phyloP scores from a whole-genome alignment of 2,888 invertebrate species.

The Drosophila anomalata region DNA sequence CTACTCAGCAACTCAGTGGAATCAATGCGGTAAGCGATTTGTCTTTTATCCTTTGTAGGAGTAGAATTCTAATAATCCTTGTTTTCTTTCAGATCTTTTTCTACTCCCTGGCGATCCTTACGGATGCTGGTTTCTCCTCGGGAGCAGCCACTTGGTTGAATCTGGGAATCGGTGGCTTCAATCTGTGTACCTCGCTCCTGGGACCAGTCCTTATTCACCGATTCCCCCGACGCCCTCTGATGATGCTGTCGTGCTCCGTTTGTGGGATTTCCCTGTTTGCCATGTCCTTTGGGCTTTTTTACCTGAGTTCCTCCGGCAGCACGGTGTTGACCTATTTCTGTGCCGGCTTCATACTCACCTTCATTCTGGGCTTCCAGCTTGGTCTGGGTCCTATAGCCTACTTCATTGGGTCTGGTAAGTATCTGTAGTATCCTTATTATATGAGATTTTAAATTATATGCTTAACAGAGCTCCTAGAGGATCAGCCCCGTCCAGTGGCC shows the following conservation, averaged over 20 bases:
- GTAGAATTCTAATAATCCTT: neutral
- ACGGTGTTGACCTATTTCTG: slow-evolving; percentile 87
- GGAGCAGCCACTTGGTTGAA: slow-evolving; percentile 88
- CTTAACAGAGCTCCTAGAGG: slow-evolving; percentile 89
- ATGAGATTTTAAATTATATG: neutral
- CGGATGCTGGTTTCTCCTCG: slow-evolving; percentile 87
- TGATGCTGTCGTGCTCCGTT: slow-evolving; percentile 86
- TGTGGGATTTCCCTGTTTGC: slow-evolving; percentile 86
- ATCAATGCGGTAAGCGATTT: slow-evolving; percentile 90
- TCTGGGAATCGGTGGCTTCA: slow-evolving; percentile 89
- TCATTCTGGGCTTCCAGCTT: slow-evolving; percentile 91
- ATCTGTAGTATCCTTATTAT: neutral
- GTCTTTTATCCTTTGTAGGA: too few relatives aligned
- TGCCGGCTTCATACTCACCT: slow-evolving; percentile 88
- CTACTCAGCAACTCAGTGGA: slow-evolving; percentile 94
- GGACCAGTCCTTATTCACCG: slow-evolving; percentile 87
- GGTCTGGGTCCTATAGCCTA: slow-evolving; percentile 95
- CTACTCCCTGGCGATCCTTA: slow-evolving; percentile 91
- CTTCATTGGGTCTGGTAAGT: slow-evolving; percentile 90
- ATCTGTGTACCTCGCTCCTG: slow-evolving; percentile 87
- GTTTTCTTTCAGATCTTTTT: slow-evolving; percentile 86
- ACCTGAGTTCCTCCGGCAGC: slow-evolving; percentile 85
- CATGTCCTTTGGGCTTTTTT: slow-evolving; percentile 86
- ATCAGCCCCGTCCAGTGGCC: slow-evolving; percentile 90
- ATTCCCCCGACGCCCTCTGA: slow-evolving; percentile 87